Evolutionary conservation across 1,140 invertebrate genomes (phyloP).

Genomic region (Mactra quadrangularis): DNA sequence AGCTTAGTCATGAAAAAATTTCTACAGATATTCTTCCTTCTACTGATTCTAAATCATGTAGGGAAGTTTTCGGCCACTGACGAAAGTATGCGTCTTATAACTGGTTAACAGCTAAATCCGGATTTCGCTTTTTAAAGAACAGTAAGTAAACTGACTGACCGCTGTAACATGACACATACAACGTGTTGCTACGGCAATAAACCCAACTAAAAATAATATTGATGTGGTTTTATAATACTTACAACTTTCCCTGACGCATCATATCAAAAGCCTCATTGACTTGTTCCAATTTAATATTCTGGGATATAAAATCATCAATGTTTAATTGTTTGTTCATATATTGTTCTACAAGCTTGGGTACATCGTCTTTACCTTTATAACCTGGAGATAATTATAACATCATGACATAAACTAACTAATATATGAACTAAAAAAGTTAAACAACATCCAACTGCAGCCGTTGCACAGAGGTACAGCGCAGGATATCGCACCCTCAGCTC

Average conservation of each 20-base stretch:
- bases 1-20: no score
- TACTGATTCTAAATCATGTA: no score
- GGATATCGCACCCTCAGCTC: neutral
- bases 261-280: slow-evolving; percentile 98
- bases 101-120: no score
- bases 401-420: neutral
- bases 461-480: neutral
- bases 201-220: no score
- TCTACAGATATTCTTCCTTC: no score
- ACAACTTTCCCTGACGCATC: slow-evolving; percentile 85
- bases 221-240: neutral
- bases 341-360: slow-evolving; percentile 96
- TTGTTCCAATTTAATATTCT: slow-evolving; percentile 89
- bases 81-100: no score
- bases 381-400: slow-evolving; percentile 72
- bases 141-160: no score
- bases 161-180: no score
- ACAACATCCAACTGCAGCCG: neutral
- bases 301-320: slow-evolving; percentile 97
- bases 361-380: slow-evolving; percentile 94
- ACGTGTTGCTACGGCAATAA: no score
- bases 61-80: no score
- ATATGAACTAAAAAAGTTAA: neutral
- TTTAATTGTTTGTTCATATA: slow-evolving; percentile 93
- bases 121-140: no score